phyloP scores from a whole-genome alignment of 1,140 invertebrate species.

The Apis laboriosa region DNA sequence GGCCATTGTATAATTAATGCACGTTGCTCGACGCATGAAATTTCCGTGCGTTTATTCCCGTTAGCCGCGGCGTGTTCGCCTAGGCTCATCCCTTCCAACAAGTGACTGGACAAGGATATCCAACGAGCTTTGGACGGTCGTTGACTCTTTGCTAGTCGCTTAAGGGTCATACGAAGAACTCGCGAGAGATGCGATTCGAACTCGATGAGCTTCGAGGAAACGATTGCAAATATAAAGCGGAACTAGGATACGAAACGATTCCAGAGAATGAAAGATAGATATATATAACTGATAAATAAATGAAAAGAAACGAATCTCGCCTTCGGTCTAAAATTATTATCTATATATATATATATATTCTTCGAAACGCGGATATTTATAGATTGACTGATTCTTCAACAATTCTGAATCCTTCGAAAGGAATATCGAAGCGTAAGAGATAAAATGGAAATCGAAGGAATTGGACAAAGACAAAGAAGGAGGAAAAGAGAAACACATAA shows the following conservation, averaged over 20 bases:
- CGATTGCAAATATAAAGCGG: too few relatives aligned
- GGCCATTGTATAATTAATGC: slow-evolving; percentile 38
- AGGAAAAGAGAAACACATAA: slow-evolving; percentile 73
- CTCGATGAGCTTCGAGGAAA: slow-evolving; percentile 41
- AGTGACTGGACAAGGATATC: slow-evolving; percentile 58
- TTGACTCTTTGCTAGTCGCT: slow-evolving; percentile 58
- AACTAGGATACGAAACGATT: not conserved
- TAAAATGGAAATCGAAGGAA: slow-evolving; percentile 45
- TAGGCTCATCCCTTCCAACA: slow-evolving; percentile 43
- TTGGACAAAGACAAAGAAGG: slow-evolving; percentile 44
- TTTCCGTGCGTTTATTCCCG: slow-evolving; percentile 41
- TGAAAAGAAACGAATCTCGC: too few relatives aligned
- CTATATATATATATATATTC: too few relatives aligned
- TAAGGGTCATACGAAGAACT: slow-evolving; percentile 53
- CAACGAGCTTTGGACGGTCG: slow-evolving; percentile 64
- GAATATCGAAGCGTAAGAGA: slow-evolving; percentile 28
- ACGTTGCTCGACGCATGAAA: slow-evolving; percentile 25
- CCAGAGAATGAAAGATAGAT: too few relatives aligned
- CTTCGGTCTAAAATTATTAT: too few relatives aligned
- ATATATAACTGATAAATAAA: too few relatives aligned
- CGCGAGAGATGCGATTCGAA: slow-evolving; percentile 35
- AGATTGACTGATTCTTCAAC: too few relatives aligned
- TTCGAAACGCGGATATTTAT: too few relatives aligned
- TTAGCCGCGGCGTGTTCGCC: slow-evolving; percentile 48
- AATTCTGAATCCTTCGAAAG: slow-evolving; percentile 24